Conservation (phyloP, 1,140 invertebrate genomes). For the Thaumetopoea pityocampa region DNA sequence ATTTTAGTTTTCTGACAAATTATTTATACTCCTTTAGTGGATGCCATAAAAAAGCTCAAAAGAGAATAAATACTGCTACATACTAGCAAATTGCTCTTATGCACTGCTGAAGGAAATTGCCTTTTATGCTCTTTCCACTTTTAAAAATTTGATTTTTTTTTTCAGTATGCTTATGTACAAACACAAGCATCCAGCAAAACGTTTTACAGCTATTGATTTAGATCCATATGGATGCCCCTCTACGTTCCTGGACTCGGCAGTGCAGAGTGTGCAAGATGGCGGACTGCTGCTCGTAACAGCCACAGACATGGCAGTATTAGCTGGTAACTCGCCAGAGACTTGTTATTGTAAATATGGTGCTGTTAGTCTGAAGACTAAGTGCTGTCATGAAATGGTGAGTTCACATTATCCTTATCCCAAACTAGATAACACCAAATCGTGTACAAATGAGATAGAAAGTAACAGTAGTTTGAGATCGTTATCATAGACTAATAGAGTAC, state of each 20-base stretch:
- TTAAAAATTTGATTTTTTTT: slow-evolving; percentile 23
- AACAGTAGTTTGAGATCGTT: too few relatives aligned
- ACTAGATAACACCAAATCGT: too few relatives aligned
- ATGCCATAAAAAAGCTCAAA: too few relatives aligned
- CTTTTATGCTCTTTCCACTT: too few relatives aligned
- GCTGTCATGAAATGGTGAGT: slow-evolving; percentile 95
- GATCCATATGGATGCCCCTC: slow-evolving; percentile 98
- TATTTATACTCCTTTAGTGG: too few relatives aligned
- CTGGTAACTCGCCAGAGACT: slow-evolving; percentile 96
- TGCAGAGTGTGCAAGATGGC: slow-evolving; percentile 87
- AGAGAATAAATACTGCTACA: too few relatives aligned
- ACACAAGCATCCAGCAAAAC: slow-evolving; percentile 79
- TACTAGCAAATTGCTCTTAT: too few relatives aligned
- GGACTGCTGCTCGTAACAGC: slow-evolving; percentile 95
- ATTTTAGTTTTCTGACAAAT: too few relatives aligned
- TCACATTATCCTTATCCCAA: too few relatives aligned
- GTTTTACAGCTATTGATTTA: slow-evolving; percentile 94
- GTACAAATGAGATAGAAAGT: too few relatives aligned
- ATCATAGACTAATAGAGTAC: not conserved
- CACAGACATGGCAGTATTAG: slow-evolving; percentile 98
- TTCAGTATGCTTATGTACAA: slow-evolving; percentile 90
- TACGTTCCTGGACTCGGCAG: slow-evolving; percentile 94
- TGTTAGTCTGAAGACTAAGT: slow-evolving; percentile 89
- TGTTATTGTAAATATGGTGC: slow-evolving; percentile 97
- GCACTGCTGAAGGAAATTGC: too few relatives aligned